Evolutionary conservation across 2,888 invertebrate genomes (phyloP), one percentile per base, ranked within the genome.

Genomic region (Eilema sororculum): DNA sequence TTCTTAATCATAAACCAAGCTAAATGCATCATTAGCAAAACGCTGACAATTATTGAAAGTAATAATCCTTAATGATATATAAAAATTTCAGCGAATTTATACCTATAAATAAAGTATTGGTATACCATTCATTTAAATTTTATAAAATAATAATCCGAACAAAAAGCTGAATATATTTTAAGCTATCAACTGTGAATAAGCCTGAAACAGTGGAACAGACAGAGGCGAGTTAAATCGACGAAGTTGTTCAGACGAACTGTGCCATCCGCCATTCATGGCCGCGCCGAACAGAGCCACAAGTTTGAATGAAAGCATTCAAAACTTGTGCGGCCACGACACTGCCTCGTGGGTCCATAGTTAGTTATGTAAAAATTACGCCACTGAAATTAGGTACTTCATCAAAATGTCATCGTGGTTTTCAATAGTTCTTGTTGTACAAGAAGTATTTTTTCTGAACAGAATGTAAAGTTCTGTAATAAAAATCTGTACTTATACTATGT

Each of bases 281-380:
- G 74, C 79, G 76, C 72, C 76, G 83, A 83, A 83, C 84, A 79
- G 79, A 74, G 83, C 84, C 86, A 77, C 86, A 91, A 93, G 84
- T 93, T 93, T 90, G 85, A 92, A 93, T 90, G 88, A 87, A 90
- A 88, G 87, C 90, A 89, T 91, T 91, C 89, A 87, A 85, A 93
- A 93, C 88, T 93, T 90, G 75, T 80, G 84, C 87, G 84, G 84
- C 80, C 77, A 79, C 78, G 74, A 78, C 68, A 60, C 25, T 46
- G 28, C 25, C 33, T 37, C 33, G 28, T 60, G 67, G 59, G 67
- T 46, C 57, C 56, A 33, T 30, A 69, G 46, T 57, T 41, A 41
- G 71, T 59, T 66, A 59, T 62, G 58, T 69, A 70, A 81, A 78
- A 80, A 77, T 66, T 59, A 72, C 67, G 56, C 63, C 67, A 57